Evolutionary conservation across 23 tunicate genomes (phyloP).

Genomic region (Trididemnum nubilum): DNA sequence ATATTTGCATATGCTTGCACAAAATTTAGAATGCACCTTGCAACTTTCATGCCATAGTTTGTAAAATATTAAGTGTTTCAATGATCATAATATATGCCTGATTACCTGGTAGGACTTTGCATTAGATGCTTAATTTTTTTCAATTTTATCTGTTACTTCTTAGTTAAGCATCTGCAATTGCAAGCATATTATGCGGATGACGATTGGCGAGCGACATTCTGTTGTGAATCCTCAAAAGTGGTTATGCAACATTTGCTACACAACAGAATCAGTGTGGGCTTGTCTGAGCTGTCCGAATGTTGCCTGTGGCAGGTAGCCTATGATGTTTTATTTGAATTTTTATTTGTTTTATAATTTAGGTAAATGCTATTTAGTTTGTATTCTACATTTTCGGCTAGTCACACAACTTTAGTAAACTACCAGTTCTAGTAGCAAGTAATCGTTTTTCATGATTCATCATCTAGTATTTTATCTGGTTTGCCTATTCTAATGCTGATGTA

Average conservation of each 20-base stretch:
- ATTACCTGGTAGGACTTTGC: neutral
- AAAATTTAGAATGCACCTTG: too few relatives aligned
- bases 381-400: too few relatives aligned
- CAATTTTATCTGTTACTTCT: constrained; percentile 8
- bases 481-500: too few relatives aligned
- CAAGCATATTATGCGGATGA: constrained; percentile 87
- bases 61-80: neutral
- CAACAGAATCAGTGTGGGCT: constrained; percentile 94
- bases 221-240: constrained; percentile 80
- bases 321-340: neutral
- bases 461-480: too few relatives aligned
- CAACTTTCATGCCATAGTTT: neutral
- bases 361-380: neutral
- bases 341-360: constrained; percentile 1
- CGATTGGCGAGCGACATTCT: constrained; percentile 85
- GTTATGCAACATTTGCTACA: constrained; percentile 72
- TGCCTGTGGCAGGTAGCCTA: constrained; percentile 87
- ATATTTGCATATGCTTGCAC: too few relatives aligned
- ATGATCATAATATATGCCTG: too few relatives aligned
- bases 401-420: too few relatives aligned
- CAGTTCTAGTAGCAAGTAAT: too few relatives aligned
- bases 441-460: too few relatives aligned
- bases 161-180: constrained; percentile 86
- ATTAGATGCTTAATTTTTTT: neutral
- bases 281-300: constrained; percentile 94